Percentiles rank a stretch among this genome's conserved stretches.
phyloP scores from a whole-genome alignment of 2,888 invertebrate species.

The Lordiphosa fenestrarum region DNA sequence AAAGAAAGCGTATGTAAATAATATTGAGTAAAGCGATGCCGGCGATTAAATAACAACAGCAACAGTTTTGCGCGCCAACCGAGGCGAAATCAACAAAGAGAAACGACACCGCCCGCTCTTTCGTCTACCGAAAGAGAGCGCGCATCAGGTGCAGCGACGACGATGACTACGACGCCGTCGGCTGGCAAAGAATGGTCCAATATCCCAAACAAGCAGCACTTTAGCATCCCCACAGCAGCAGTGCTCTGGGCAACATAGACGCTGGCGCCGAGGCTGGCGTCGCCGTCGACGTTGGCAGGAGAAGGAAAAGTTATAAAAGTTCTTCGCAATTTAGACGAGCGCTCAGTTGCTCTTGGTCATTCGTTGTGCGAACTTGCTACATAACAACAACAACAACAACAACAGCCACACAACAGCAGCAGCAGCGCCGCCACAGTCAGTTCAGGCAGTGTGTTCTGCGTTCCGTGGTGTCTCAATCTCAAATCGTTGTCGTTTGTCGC shows the following conservation, averaged over 20 bases:
- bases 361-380: constrained; percentile 74
- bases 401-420: constrained; percentile 28
- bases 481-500: constrained; percentile 19
- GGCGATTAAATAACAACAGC: constrained; percentile 71
- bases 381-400: constrained; percentile 48
- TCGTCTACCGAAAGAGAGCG: constrained; percentile 38
- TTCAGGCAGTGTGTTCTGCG: too few species aligned
- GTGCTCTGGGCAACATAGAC: constrained; percentile 33
- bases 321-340: constrained; percentile 76
- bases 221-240: constrained; percentile 39
- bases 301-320: constrained; percentile 76
- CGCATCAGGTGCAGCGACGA: constrained; percentile 55
- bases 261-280: constrained; percentile 26
- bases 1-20: constrained; percentile 32
- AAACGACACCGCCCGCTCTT: constrained; percentile 17
- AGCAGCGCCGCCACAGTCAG: constrained; percentile 8
- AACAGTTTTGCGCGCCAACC: constrained; percentile 70
- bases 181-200: constrained; percentile 65
- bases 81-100: constrained; percentile 15
- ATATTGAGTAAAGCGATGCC: constrained; percentile 47
- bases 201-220: constrained; percentile 39
- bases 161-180: constrained; percentile 26
- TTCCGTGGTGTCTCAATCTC: constrained; percentile 8
- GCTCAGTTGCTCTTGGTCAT: constrained; percentile 80
- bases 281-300: constrained; percentile 21